A percentile compares a stretch with the other conserved stretches of the same genome.
phyloP scores from a whole-genome alignment of 1,140 invertebrate species.

The Cyclina sinensis region DNA sequence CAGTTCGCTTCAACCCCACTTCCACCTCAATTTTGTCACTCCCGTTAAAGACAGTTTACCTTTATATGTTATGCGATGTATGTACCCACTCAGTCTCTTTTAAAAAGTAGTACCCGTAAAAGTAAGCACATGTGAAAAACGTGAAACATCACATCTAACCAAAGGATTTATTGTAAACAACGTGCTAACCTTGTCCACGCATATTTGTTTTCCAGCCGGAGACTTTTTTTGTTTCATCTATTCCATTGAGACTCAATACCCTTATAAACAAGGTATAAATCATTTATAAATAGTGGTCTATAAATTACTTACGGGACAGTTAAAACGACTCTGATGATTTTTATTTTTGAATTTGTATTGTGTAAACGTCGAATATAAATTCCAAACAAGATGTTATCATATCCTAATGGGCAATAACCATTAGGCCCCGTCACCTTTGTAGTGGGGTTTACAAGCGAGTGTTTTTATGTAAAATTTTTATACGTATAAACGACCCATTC shows the following conservation, averaged over 20 bases:
- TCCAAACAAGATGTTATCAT: constrained; percentile 29
- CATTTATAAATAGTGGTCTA: neutral
- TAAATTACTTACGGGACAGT: constrained; percentile 27
- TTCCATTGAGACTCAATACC: neutral
- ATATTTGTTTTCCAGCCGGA: neutral
- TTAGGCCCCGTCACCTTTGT: constrained; percentile 14
- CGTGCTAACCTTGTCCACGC: no score
- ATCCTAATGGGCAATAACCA: constrained; percentile 43
- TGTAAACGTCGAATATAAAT: constrained; percentile 48
- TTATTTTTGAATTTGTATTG: constrained; percentile 24
- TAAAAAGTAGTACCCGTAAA: no score
- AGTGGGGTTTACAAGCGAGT: neutral
- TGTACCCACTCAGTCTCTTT: no score
- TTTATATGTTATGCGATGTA: no score
- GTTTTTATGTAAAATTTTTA: constrained; percentile 6
- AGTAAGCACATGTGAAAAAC: no score
- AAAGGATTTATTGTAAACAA: no score
- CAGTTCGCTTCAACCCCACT: no score
- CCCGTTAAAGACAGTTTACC: no score
- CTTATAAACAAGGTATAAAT: neutral
- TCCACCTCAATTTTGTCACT: no score
- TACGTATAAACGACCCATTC: neutral
- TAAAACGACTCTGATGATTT: constrained; percentile 36
- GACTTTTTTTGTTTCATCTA: neutral
- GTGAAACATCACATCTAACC: no score